Percentiles rank a stretch among this genome's conserved stretches.
Conservation (phyloP, 35 echinoderm and acorn worm genomes). For the Ophioderma brevispina region DNA sequence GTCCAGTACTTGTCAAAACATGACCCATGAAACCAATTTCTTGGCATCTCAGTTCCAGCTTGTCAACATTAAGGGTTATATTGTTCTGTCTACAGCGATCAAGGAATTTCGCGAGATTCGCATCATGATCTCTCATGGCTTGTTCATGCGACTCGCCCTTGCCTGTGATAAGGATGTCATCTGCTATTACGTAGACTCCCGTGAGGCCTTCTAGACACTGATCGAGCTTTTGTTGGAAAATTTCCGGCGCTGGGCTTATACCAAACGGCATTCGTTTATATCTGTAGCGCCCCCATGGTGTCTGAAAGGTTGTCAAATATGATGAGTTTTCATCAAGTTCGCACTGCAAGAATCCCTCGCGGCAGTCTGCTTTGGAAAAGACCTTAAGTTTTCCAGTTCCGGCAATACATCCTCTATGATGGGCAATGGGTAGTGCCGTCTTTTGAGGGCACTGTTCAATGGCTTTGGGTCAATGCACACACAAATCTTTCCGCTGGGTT, state of each 20-base stretch:
- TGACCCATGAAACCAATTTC: constrained; percentile 49
- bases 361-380: constrained; percentile 30
- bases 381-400: constrained; percentile 19
- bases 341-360: constrained; percentile 67
- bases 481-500: too few species aligned
- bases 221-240: too few species aligned
- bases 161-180: constrained; percentile 41
- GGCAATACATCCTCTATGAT: background rate
- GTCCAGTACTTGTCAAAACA: background rate
- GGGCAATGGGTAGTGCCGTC: background rate
- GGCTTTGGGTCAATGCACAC: too few species aligned
- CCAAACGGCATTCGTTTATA: constrained; percentile 39
- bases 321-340: constrained; percentile 22
- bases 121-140: constrained; percentile 37
- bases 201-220: constrained; percentile 33
- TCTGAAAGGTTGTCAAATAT: constrained; percentile 50
- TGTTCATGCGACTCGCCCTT: constrained; percentile 21
- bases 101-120: constrained; percentile 22
- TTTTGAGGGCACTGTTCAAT: too few species aligned
- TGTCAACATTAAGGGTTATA: constrained; percentile 51
- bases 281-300: constrained; percentile 39
- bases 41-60: constrained; percentile 34
- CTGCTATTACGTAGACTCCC: constrained; percentile 38
- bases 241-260: too few species aligned
- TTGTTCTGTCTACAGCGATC: constrained; percentile 21